Percentiles rank a stretch among this genome's conserved stretches.
phyloP scores from a whole-genome alignment of 2,888 invertebrate species.

The Nymphalis c-album region DNA sequence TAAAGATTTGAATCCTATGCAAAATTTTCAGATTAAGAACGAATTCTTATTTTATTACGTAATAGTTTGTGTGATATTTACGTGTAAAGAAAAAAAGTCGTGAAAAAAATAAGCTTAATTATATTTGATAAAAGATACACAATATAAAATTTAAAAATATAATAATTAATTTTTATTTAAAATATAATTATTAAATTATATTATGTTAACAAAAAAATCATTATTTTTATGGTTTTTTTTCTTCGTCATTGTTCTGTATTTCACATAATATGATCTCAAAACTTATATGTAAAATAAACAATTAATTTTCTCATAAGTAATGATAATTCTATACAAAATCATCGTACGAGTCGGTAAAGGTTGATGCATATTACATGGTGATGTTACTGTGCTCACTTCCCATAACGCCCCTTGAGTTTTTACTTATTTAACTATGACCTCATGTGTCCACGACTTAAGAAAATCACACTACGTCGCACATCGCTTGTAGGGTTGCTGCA shows the following conservation, averaged over 20 bases:
- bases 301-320: slow-evolving; percentile 55
- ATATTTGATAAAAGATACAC: no score
- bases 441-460: slow-evolving; percentile 80
- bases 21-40: no score
- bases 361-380: slow-evolving; percentile 64
- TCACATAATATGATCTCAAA: slow-evolving; percentile 35
- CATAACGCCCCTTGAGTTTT: slow-evolving; percentile 81
- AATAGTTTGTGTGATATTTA: no score
- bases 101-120: no score
- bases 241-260: slow-evolving; percentile 21
- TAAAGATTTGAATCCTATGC: neutral
- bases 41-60: no score
- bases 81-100: no score
- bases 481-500: slow-evolving; percentile 57
- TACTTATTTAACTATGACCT: slow-evolving; percentile 81
- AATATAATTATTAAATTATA: neutral
- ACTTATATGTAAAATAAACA: slow-evolving; percentile 39
- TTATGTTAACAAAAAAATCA: neutral
- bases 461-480: slow-evolving; percentile 69
- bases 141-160: neutral
- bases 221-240: slow-evolving; percentile 16
- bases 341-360: slow-evolving; percentile 70
- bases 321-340: slow-evolving; percentile 62
- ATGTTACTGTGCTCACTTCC: slow-evolving; percentile 80
- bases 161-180: neutral